Conservation (phyloP, 2,113 vertebrate genomes). For the Psilopogon haemacephalus region DNA sequence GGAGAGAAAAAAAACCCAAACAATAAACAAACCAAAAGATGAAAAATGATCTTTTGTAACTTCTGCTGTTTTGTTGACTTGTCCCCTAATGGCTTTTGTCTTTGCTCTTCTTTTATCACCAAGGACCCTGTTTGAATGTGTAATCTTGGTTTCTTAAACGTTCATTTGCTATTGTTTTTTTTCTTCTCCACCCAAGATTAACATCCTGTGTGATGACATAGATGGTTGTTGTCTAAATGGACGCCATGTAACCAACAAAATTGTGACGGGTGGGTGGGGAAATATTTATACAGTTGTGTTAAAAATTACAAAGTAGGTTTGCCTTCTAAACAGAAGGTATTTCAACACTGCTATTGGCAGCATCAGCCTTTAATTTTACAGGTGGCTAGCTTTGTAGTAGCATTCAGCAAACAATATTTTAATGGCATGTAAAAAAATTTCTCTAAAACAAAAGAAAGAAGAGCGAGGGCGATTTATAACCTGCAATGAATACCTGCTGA, state of each 20-base stretch:
- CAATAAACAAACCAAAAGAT: slow-evolving; percentile 21
- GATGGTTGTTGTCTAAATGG: slow-evolving; percentile 65
- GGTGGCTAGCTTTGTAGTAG: slow-evolving; percentile 60
- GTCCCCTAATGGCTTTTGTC: slow-evolving; percentile 29
- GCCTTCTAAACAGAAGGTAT: slow-evolving; percentile 57
- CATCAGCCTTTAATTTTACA: slow-evolving; percentile 67
- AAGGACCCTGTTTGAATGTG: slow-evolving; percentile 12
- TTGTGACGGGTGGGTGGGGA: slow-evolving; percentile 50
- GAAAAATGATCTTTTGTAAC: slow-evolving; percentile 46
- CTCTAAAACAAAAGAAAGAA: slow-evolving; percentile 48
- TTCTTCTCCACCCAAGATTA: slow-evolving; percentile 63
- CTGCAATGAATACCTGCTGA: slow-evolving; percentile 49
- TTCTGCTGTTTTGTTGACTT: slow-evolving; percentile 18
- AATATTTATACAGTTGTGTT: slow-evolving; percentile 61
- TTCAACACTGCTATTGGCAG: slow-evolving; percentile 49
- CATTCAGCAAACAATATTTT: slow-evolving; percentile 70
- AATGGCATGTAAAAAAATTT: slow-evolving; percentile 60
- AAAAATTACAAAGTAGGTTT: slow-evolving; percentile 60
- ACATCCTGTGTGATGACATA: slow-evolving; percentile 66
- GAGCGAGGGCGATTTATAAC: slow-evolving; percentile 19
- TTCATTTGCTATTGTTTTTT: slow-evolving; percentile 59
- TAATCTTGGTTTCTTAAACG: slow-evolving; percentile 55
- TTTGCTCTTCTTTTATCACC: slow-evolving; percentile 39
- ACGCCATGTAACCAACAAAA: slow-evolving; percentile 46
- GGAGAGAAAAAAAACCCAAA: background rate